These are phyloP conservation scores for Sinohyriopsis cumingii DNA, from an alignment of 2,888 invertebrate species.

Conservation along the genomic window DNA sequence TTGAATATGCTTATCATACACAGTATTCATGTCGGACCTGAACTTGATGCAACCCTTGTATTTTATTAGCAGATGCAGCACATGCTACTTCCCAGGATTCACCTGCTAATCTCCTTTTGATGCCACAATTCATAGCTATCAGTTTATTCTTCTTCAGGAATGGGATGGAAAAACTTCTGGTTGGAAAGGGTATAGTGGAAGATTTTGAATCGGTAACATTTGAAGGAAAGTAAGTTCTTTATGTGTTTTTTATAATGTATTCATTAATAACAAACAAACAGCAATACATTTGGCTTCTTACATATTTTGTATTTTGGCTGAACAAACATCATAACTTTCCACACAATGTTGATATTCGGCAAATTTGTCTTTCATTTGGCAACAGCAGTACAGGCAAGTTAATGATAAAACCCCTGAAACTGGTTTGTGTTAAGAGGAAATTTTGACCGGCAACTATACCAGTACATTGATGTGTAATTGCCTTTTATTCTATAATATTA, in stretches of 20 bases:
- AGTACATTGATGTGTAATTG: too few relatives aligned
- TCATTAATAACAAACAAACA: too few relatives aligned
- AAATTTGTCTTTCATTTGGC: too few relatives aligned
- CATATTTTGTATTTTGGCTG: too few relatives aligned
- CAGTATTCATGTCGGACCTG: not conserved
- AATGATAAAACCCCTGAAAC: too few relatives aligned
- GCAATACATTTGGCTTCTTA: not conserved
- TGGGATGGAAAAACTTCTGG: conserved; percentile 85
- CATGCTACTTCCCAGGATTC: not conserved
- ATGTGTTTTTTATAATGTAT: not conserved
- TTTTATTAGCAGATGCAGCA: not conserved
- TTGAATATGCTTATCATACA: not conserved
- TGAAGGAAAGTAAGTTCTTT: conserved; percentile 74
- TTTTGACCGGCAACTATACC: too few relatives aligned
- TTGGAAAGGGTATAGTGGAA: conserved; percentile 71
- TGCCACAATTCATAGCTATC: not conserved
- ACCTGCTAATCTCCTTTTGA: conserved; percentile 6
- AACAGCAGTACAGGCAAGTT: too few relatives aligned
- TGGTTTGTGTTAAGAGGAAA: too few relatives aligned
- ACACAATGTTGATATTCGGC: too few relatives aligned
- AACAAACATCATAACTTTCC: too few relatives aligned
- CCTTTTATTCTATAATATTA: too few relatives aligned
- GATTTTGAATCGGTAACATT: conserved; percentile 77
- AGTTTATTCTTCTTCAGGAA: conserved; percentile 77
- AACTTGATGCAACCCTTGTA: not conserved